phyloP scores from a whole-genome alignment of 1,140 invertebrate genomes.

The Magallana gigas region DNA sequence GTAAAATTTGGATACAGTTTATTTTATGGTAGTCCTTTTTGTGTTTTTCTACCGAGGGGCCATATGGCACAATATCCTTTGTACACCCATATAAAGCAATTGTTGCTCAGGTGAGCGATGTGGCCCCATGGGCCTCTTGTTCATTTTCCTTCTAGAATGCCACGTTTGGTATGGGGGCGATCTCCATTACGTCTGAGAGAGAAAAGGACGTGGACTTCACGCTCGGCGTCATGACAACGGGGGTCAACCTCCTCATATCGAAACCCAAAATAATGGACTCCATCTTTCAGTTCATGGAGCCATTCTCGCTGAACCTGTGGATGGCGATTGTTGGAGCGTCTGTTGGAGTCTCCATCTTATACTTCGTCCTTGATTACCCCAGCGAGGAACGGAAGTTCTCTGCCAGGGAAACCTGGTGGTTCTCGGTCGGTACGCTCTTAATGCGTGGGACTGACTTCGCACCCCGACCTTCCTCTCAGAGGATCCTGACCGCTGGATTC shows the following conservation, averaged over 20 bases:
- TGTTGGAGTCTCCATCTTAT: constrained; percentile 64
- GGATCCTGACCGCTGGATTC: constrained; percentile 75
- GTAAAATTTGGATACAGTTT: no score
- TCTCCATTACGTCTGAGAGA: constrained; percentile 73
- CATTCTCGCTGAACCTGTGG: constrained; percentile 73
- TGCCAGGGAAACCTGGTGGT: constrained; percentile 67
- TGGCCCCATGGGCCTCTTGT: no score
- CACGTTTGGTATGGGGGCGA: constrained; percentile 72
- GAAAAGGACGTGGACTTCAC: constrained; percentile 73
- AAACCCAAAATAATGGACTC: constrained; percentile 65
- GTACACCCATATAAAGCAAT: no score
- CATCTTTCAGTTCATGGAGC: constrained; percentile 74
- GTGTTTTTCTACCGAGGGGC: no score
- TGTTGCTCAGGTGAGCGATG: no score
- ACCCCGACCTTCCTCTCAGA: constrained; percentile 70
- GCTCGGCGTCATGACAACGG: constrained; percentile 71
- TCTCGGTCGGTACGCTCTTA: constrained; percentile 69
- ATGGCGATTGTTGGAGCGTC: constrained; percentile 72
- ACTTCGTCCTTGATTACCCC: constrained; percentile 67
- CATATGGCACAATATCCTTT: no score
- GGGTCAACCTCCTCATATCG: constrained; percentile 70
- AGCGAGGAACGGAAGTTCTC: constrained; percentile 64
- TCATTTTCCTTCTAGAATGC: constrained; percentile 66
- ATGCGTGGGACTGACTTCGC: constrained; percentile 75
- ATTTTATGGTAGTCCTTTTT: no score